Conservation (phyloP, 2,888 invertebrate species). For the Sipha maydis region DNA sequence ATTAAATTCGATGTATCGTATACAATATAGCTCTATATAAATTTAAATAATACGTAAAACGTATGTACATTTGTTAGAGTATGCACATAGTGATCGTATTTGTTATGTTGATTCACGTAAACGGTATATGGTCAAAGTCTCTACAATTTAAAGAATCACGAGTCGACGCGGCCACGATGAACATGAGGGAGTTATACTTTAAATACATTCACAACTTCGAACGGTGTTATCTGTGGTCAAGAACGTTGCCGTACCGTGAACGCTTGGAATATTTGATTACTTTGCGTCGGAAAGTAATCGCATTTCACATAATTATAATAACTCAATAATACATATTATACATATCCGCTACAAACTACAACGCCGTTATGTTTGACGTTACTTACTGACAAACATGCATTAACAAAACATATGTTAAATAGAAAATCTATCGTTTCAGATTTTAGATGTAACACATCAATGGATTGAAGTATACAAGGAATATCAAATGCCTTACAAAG, state of each 20-base stretch:
- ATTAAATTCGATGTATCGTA: too few species aligned
- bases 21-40: too few species aligned
- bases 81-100: background rate
- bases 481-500: background rate
- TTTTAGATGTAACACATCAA: background rate
- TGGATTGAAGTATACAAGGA: background rate
- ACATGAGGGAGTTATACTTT: background rate
- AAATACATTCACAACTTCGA: background rate
- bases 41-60: too few species aligned
- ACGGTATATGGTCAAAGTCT: background rate
- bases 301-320: too few species aligned
- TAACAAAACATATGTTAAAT: background rate
- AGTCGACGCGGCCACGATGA: background rate
- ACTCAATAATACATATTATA: too few species aligned
- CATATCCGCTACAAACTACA: too few species aligned
- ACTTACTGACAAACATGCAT: background rate
- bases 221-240: background rate
- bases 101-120: background rate
- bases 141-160: background rate
- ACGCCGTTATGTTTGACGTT: too few species aligned
- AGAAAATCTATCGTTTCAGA: background rate
- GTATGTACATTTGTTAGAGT: too few species aligned
- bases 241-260: background rate
- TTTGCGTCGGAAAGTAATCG: constrained; percentile 1
- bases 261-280: background rate